Conservation (phyloP, 2,113 vertebrate genomes). For the Sorex araneus region DNA sequence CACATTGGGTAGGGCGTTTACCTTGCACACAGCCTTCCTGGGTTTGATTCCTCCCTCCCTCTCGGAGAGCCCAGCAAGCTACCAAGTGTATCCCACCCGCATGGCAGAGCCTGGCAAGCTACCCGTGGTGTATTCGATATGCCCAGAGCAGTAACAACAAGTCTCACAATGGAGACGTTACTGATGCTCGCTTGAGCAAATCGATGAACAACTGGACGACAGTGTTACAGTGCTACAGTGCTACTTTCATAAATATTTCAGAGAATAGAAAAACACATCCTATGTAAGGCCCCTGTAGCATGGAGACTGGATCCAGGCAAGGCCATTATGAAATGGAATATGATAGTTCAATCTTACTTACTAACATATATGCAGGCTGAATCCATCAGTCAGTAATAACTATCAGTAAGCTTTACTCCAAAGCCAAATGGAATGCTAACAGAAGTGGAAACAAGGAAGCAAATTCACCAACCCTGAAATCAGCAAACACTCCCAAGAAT, state of each 20-base stretch:
- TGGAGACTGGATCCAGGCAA: conserved; percentile 9
- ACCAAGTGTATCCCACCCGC: too few relatives aligned
- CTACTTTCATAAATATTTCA: not conserved
- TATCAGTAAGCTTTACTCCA: not conserved
- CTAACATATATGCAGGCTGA: not conserved
- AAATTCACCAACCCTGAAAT: conserved; percentile 14
- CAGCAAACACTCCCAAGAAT: not conserved
- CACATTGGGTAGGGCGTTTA: too few relatives aligned
- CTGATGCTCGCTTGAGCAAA: too few relatives aligned
- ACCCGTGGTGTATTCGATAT: too few relatives aligned
- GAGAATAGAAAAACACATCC: not conserved
- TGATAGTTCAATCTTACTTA: not conserved
- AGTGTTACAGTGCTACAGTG: too few relatives aligned
- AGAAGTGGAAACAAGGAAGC: not conserved
- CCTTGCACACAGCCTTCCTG: too few relatives aligned
- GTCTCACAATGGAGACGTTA: too few relatives aligned
- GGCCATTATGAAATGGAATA: not conserved
- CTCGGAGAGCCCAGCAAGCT: too few relatives aligned
- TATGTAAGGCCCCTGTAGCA: not conserved
- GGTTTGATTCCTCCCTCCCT: too few relatives aligned
- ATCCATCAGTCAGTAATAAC: not conserved
- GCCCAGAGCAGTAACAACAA: too few relatives aligned
- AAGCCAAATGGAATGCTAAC: conserved; percentile 10
- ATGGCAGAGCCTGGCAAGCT: too few relatives aligned
- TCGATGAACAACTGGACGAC: too few relatives aligned